Conservation (phyloP, 2,113 vertebrate species). For the Spheniscus mendiculus region DNA sequence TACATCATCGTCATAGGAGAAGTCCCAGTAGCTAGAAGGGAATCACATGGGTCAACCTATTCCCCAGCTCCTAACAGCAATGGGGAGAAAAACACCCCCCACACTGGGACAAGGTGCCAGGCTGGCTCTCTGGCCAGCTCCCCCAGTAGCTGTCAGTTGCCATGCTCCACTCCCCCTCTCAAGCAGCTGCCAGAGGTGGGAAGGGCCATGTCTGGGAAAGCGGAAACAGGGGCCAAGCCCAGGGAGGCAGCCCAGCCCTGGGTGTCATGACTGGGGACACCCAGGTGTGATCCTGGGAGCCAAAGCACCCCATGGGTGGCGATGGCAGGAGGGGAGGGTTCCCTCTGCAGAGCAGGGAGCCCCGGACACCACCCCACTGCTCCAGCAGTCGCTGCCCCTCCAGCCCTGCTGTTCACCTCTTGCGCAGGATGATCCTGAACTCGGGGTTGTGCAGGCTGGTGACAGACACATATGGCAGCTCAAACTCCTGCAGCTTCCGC, state of each 20-base stretch:
- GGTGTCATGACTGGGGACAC: rapidly evolving
- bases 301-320: background rate
- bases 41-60: background rate
- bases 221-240: background rate
- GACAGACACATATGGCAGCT: slow-evolving; percentile 95
- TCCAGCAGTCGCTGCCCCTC: background rate
- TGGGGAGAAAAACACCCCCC: background rate
- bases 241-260: background rate
- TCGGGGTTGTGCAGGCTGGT: slow-evolving; percentile 90
- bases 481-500: slow-evolving; percentile 97
- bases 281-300: background rate
- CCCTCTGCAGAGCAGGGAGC: background rate
- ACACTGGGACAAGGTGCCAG: rapidly evolving
- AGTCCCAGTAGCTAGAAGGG: slow-evolving; percentile 93
- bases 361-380: rapidly evolving
- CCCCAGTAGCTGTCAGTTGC: rapidly evolving
- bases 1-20: slow-evolving; percentile 90
- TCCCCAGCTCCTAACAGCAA: background rate
- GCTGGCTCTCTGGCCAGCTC: background rate
- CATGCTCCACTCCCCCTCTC: rapidly evolving
- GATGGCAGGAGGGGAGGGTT: background rate
- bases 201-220: background rate
- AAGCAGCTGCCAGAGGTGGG: background rate
- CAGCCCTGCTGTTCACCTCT: slow-evolving; percentile 79
- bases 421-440: slow-evolving; percentile 93